phyloP scores from a whole-genome alignment of 2,797 vertebrate species.

The Lutjanus campechanus region DNA sequence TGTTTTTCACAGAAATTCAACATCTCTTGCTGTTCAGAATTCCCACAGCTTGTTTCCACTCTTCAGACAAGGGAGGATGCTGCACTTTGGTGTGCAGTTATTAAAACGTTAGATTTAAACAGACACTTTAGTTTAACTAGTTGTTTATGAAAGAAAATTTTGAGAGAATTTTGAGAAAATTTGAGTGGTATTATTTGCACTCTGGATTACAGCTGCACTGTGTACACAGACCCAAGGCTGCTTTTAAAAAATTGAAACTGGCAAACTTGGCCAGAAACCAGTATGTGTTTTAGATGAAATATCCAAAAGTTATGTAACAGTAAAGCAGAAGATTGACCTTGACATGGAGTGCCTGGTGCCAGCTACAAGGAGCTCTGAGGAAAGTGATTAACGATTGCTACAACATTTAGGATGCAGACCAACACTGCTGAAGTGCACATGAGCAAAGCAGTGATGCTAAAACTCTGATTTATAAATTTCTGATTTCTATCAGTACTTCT shows the following conservation, averaged over 20 bases:
- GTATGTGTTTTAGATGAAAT: constrained; percentile 17
- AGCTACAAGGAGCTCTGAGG: background rate
- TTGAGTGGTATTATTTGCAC: background rate
- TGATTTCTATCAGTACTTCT: background rate
- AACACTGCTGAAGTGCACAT: background rate
- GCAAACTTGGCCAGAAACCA: background rate
- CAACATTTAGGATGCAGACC: constrained; percentile 14
- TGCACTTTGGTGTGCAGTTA: background rate
- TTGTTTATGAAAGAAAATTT: background rate
- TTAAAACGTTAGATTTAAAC: background rate
- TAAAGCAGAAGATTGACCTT: constrained; percentile 32
- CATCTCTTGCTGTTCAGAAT: constrained; percentile 4
- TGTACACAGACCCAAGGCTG: constrained; percentile 1
- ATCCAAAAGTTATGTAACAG: constrained; percentile 8
- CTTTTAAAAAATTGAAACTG: constrained; percentile 24
- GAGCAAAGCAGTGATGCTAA: background rate
- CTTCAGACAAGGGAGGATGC: background rate
- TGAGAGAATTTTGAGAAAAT: no score
- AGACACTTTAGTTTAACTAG: background rate
- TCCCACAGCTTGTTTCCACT: background rate
- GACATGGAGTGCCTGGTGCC: background rate
- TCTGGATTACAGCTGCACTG: background rate
- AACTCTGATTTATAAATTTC: background rate
- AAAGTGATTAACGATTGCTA: constrained; percentile 11
- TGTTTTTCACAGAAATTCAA: constrained; percentile 17